These are phyloP conservation scores for Escarpia spicata DNA, from an alignment of 2,888 invertebrate genomes.

Conservation along the genomic window DNA sequence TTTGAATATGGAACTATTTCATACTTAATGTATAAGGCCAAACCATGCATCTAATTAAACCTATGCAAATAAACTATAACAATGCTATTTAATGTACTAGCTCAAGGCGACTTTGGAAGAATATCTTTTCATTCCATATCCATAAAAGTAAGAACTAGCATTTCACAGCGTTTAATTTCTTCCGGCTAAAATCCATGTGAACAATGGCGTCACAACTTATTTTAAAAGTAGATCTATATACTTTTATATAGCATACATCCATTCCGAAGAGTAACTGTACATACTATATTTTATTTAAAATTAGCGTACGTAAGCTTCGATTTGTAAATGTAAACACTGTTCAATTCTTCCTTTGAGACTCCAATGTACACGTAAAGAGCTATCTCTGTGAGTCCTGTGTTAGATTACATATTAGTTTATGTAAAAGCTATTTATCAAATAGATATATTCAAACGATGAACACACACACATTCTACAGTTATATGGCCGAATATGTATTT, in stretches of 20 bases:
- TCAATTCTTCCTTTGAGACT: background rate
- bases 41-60: background rate
- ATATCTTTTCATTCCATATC: background rate
- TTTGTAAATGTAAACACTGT: background rate
- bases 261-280: background rate
- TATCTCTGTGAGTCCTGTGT: too few relatives aligned
- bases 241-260: background rate
- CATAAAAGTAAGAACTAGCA: background rate
- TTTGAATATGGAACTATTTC: slow-evolving; percentile 9
- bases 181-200: background rate
- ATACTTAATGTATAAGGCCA: background rate
- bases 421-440: too few relatives aligned
- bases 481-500: too few relatives aligned
- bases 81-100: background rate
- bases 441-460: too few relatives aligned
- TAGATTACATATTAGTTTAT: too few relatives aligned
- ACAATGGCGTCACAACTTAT: background rate
- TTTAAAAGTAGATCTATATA: background rate
- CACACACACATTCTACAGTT: too few relatives aligned
- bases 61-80: background rate
- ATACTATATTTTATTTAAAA: background rate
- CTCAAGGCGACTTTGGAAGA: background rate
- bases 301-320: background rate
- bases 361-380: background rate
- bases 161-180: background rate